A percentile compares a stretch with the other conserved stretches of the same genome.
These are phyloP conservation scores for Motacilla alba DNA, from an alignment of 2,113 vertebrate species.

Conservation along the genomic window DNA sequence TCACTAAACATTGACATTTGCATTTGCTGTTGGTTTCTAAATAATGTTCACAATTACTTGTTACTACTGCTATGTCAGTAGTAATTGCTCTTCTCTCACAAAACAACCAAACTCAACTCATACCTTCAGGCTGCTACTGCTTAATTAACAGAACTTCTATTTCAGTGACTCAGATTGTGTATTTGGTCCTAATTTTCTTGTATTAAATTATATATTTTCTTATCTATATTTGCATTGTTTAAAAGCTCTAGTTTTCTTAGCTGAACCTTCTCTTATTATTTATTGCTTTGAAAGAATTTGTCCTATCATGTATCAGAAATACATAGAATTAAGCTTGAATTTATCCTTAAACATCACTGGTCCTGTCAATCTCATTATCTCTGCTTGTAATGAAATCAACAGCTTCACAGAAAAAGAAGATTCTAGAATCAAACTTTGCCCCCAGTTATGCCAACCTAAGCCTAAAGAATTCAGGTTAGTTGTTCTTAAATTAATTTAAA, in stretches of 20 bases:
- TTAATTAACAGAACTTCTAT: neutral
- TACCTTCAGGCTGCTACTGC: neutral
- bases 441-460: neutral
- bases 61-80: neutral
- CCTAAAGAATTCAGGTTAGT: neutral
- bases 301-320: neutral
- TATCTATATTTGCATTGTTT: neutral
- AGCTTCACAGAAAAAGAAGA: neutral
- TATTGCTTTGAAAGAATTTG: neutral
- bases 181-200: neutral
- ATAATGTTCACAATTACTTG: neutral
- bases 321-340: neutral
- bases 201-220: neutral
- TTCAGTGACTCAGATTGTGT: neutral
- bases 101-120: neutral
- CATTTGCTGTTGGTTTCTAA: neutral
- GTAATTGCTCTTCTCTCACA: neutral
- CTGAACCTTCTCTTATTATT: neutral
- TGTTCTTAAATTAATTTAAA: neutral
- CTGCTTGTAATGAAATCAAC: neutral
- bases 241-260: neutral
- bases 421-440: neutral
- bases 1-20: neutral
- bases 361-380: neutral
- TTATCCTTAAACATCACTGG: neutral